Conservation (phyloP, 2,113 vertebrate genomes). For the Alethe castanea region DNA sequence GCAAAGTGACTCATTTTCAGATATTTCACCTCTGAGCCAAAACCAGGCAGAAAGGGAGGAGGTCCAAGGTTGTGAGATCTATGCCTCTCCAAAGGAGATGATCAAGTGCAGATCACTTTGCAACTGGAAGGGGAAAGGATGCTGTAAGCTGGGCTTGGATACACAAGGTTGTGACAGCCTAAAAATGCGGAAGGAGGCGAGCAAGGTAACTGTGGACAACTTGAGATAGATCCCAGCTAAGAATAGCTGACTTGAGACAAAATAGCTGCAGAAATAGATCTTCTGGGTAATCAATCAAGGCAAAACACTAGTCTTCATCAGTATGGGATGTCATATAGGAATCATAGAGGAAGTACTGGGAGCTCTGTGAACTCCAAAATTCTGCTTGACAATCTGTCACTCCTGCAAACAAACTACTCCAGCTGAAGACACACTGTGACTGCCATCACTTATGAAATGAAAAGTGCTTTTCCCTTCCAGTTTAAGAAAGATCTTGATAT, state of each 20-base stretch:
- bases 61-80: background rate
- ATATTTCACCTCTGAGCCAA: background rate
- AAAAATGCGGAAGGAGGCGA: background rate
- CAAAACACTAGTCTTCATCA: background rate
- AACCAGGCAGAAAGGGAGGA: background rate
- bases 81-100: background rate
- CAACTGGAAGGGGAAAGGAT: background rate
- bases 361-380: background rate
- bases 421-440: background rate
- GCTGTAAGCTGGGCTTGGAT: background rate
- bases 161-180: rapidly evolving
- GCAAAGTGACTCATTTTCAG: background rate
- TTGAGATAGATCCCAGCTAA: background rate
- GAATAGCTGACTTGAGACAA: background rate
- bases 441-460: background rate
- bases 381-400: background rate
- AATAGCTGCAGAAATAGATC: background rate
- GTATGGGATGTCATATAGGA: background rate
- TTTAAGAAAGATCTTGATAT: background rate
- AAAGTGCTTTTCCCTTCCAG: background rate
- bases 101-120: background rate
- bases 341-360: background rate
- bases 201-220: background rate
- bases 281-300: background rate
- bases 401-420: background rate